A percentile compares a stretch with the other conserved stretches of the same genome.
Conservation (phyloP, 2,888 invertebrate genomes). For the Urechis unicinctus region DNA sequence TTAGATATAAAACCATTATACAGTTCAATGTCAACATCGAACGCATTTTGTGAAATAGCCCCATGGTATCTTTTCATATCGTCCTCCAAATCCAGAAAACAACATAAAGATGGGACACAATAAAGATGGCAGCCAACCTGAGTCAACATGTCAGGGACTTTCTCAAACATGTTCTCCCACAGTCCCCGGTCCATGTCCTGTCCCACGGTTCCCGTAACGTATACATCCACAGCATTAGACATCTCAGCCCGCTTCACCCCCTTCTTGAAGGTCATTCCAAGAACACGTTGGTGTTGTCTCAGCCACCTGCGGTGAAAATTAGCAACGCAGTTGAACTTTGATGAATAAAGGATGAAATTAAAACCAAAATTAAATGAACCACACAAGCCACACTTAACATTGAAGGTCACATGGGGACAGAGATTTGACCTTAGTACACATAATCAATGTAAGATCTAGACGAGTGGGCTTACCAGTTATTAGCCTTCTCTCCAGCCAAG, state of each 20-base stretch:
- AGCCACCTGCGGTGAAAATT: slow-evolving; percentile 66
- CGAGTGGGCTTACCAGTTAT: slow-evolving; percentile 98
- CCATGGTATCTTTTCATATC: no score
- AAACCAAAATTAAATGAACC: neutral
- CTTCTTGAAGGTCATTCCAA: slow-evolving; percentile 74
- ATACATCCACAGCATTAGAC: slow-evolving; percentile 93
- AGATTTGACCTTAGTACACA: neutral
- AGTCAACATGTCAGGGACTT: neutral
- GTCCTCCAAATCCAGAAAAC: no score
- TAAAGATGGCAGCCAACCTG: no score
- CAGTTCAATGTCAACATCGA: no score
- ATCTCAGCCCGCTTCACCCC: slow-evolving; percentile 84
- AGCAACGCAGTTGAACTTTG: neutral
- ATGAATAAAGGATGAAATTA: neutral
- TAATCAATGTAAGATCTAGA: neutral
- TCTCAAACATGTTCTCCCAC: neutral
- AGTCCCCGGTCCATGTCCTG: slow-evolving; percentile 37
- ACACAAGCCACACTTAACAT: neutral
- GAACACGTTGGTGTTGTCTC: slow-evolving; percentile 81
- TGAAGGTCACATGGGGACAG: neutral
- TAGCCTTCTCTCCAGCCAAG: slow-evolving; percentile 92
- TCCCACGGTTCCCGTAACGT: slow-evolving; percentile 83
- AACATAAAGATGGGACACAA: no score
- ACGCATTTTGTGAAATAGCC: no score
- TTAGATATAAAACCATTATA: no score